Evolutionary conservation across 2,888 invertebrate species (phyloP).

Genomic region (Lochmaea crataegi): DNA sequence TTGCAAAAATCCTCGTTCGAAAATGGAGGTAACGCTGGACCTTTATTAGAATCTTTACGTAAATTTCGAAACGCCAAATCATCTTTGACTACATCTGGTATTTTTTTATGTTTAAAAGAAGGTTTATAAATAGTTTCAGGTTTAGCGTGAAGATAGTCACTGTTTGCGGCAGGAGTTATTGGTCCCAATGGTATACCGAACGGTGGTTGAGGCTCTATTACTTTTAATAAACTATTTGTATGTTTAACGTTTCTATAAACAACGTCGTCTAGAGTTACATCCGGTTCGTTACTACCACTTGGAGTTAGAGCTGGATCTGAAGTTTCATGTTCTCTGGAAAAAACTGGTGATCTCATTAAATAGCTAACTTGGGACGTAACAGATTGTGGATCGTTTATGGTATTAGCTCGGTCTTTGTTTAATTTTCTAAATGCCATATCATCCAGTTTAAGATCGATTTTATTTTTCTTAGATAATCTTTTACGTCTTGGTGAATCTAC

Average conservation of each 20-base stretch:
- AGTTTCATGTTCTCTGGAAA: slow-evolving; percentile 68
- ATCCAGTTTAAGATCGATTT: slow-evolving; percentile 77
- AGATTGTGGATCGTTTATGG: slow-evolving; percentile 65
- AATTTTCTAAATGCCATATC: slow-evolving; percentile 85
- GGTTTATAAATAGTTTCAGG: slow-evolving; percentile 71
- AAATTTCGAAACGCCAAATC: slow-evolving; percentile 88
- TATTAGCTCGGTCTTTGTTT: slow-evolving; percentile 71
- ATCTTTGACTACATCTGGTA: slow-evolving; percentile 87
- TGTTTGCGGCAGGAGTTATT: slow-evolving; percentile 81
- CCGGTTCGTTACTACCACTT: slow-evolving; percentile 72
- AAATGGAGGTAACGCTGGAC: slow-evolving; percentile 64
- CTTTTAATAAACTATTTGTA: slow-evolving; percentile 78
- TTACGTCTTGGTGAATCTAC: slow-evolving; percentile 58
- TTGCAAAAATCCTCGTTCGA: slow-evolving; percentile 67
- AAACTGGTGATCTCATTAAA: slow-evolving; percentile 76
- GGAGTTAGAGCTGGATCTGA: slow-evolving; percentile 50
- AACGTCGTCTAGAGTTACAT: slow-evolving; percentile 86
- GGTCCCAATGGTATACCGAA: slow-evolving; percentile 92
- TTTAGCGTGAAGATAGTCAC: slow-evolving; percentile 85
- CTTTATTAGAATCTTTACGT: slow-evolving; percentile 79
- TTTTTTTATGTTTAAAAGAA: slow-evolving; percentile 74
- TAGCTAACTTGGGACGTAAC: slow-evolving; percentile 73
- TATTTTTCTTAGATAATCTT: slow-evolving; percentile 59
- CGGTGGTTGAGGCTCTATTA: slow-evolving; percentile 85
- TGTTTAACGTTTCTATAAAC: slow-evolving; percentile 84